A percentile compares a stretch with the other conserved stretches of the same genome.
These are phyloP conservation scores for Clepsis dumicolana DNA, from an alignment of 2,888 invertebrate species.

Conservation along the genomic window DNA sequence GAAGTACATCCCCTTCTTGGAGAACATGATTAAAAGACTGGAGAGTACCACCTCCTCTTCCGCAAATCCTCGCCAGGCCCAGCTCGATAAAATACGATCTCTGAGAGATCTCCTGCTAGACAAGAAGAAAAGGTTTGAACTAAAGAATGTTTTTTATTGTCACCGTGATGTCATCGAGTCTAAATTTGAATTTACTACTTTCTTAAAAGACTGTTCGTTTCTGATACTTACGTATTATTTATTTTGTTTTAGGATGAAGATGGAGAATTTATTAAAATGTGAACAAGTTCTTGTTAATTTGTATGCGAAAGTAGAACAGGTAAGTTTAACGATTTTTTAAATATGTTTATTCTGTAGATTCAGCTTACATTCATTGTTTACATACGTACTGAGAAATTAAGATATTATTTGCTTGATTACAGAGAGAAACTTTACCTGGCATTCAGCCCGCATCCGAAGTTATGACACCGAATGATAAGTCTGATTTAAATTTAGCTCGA, in stretches of 20 bases:
- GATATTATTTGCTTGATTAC: conserved; percentile 51
- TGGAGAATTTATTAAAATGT: conserved; percentile 89
- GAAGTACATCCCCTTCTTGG: conserved; percentile 90
- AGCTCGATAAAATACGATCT: conserved; percentile 88
- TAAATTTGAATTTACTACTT: not conserved
- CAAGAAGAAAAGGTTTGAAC: conserved; percentile 85
- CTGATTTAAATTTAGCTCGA: conserved; percentile 65
- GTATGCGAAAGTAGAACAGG: conserved; percentile 88
- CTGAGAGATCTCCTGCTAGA: conserved; percentile 87
- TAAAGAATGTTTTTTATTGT: not conserved
- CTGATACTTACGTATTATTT: not conserved
- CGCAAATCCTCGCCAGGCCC: conserved; percentile 84
- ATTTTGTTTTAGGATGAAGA: conserved; percentile 86
- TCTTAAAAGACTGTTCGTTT: not conserved
- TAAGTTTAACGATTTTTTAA: conserved; percentile 50
- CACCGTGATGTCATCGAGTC: not conserved
- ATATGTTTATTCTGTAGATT: not conserved
- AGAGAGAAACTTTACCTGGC: conserved; percentile 64
- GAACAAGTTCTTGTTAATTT: conserved; percentile 89
- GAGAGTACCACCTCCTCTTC: conserved; percentile 79
- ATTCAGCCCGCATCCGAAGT: conserved; percentile 47
- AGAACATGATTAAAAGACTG: conserved; percentile 88
- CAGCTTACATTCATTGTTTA: no score
- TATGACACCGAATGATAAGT: conserved; percentile 51
- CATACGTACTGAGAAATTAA: not conserved